phyloP scores from a whole-genome alignment of 2,797 vertebrate species.

The Psittacula derbiana region DNA sequence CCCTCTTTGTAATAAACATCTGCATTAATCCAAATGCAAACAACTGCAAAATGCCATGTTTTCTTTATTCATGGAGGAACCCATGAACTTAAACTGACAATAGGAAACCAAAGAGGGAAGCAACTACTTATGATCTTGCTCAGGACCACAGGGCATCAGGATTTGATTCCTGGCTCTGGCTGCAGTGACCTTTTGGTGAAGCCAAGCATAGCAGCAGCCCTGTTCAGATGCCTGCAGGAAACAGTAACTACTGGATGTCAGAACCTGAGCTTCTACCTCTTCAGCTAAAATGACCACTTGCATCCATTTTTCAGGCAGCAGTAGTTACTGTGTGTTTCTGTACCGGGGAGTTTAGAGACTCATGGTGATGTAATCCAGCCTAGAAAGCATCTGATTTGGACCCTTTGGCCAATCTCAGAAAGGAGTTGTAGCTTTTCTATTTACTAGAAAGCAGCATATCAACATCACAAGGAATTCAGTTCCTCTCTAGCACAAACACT shows the following conservation, averaged over 20 bases:
- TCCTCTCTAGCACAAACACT: not conserved
- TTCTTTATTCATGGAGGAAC: not conserved
- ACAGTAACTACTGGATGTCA: not conserved
- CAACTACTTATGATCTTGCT: not conserved
- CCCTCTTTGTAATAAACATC: not conserved
- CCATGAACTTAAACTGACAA: not conserved
- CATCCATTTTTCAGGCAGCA: not conserved
- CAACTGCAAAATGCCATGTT: not conserved
- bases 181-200: not conserved
- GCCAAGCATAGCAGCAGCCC: not conserved
- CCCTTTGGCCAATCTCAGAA: not conserved
- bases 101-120: not conserved
- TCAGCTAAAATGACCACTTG: not conserved
- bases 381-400: not conserved
- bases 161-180: not conserved
- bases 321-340: not conserved
- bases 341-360: not conserved
- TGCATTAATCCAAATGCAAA: not conserved
- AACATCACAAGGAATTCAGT: not conserved
- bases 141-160: not conserved
- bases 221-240: not conserved
- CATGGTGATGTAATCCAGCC: accelerated
- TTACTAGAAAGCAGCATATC: not conserved
- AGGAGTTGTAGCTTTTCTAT: not conserved
- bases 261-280: not conserved